Evolutionary conservation across 30 jellyfish, hydroid and myxozoan genomes (phyloP), one percentile per base, ranked within the genome.

Genomic region (Cassiopea andromeda): DNA sequence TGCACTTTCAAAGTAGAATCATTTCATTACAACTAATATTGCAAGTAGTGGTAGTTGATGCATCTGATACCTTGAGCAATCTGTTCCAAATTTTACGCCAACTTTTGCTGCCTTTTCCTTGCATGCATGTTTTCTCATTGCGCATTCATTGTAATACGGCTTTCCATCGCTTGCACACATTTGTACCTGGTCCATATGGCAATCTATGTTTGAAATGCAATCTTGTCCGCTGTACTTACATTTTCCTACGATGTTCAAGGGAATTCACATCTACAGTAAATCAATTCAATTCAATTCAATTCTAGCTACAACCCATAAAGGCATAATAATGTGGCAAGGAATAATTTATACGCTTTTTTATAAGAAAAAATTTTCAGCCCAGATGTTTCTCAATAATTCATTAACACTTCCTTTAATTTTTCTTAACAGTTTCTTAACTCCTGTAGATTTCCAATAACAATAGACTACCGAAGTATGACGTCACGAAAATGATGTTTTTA

Each of bases 141-240:
- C 90, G 67, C 90, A 81, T 47, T 81, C 90, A 69, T 81, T 81
- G 82, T 7, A 46, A 45, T 78, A 89, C n/a, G 85, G 68, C 38
- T 46, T 57, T 15, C 87, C 87, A 69, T 89, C 96, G 48, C 91
- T 78, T 0, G 82, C 96, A 79, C 96, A 89, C 9, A 89, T 78
- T 14, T 59, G 87, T 44, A 18, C n/a, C 10, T 61, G 38, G 61
- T 43, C 60, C 44, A 9, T 16, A 44, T 60, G 64, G 76, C 89
- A 80, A 46, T 7, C 43, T 60, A 80, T 80, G 6, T 19, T 43
- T 7, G 45, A 49, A 19, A 16, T 0, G 27, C 89, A 80, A 19
- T 80, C 79, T 2, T 2, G 14, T 13, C 80, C 89, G n/a, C 6
- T 18, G 76, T 10, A 0, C 57, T 58, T 38, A 50, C 89, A 80